These are phyloP conservation scores for Pocillopora meandrina DNA, from an alignment of 92 coral and sea anemone genomes.

Conservation along the genomic window DNA sequence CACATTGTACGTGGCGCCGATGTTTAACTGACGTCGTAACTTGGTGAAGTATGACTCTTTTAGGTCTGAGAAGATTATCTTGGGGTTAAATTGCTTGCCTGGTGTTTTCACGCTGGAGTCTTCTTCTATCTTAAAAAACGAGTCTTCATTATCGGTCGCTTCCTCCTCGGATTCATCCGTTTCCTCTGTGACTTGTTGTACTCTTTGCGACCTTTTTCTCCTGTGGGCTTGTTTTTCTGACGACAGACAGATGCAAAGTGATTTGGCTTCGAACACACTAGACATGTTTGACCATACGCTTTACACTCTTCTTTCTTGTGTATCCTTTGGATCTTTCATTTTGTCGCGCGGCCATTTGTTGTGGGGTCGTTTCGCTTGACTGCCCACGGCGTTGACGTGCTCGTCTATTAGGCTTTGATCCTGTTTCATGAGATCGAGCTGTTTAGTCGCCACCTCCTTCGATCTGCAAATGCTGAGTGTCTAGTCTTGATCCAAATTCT, in stretches of 20 bases:
- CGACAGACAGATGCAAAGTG: constrained; percentile 10
- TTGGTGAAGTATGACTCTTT: neutral
- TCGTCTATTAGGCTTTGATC: constrained; percentile 8
- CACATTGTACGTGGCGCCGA: constrained; percentile 52
- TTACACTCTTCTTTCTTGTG: constrained; percentile 32
- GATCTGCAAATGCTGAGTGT: constrained; percentile 35
- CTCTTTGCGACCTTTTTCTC: neutral
- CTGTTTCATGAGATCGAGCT: constrained; percentile 34
- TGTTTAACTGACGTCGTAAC: constrained; percentile 48
- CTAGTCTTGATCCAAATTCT: constrained; percentile 30
- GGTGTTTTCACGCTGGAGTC: constrained; percentile 9
- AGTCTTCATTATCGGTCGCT: neutral
- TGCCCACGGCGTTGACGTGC: constrained; percentile 6
- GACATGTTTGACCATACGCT: constrained; percentile 18
- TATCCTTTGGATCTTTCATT: neutral
- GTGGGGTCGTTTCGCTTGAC: constrained; percentile 12
- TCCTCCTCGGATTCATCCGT: constrained; percentile 10
- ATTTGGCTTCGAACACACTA: neutral
- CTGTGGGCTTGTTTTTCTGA: neutral
- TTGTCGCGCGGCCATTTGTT: neutral
- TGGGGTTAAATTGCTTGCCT: constrained; percentile 25
- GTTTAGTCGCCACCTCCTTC: constrained; percentile 28
- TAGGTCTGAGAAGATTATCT: neutral
- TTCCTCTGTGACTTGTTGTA: constrained; percentile 6
- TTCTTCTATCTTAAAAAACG: constrained; percentile 16